Conservation (phyloP, 2,113 vertebrate genomes). For the Eurystomus gularis region DNA sequence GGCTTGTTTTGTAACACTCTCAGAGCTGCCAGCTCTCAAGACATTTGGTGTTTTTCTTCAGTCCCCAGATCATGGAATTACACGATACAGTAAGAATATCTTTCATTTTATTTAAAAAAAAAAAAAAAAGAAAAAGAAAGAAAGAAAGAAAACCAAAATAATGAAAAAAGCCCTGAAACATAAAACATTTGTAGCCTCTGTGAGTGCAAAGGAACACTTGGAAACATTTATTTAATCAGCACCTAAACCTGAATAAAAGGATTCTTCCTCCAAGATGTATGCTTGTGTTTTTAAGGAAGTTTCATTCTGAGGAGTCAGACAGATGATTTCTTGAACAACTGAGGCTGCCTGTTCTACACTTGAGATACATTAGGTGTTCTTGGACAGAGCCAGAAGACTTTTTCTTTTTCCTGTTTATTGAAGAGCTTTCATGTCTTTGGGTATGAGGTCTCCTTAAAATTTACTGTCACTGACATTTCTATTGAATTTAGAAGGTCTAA, state of each 20-base stretch:
- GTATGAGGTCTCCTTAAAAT: constrained; percentile 59
- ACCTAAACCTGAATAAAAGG: background rate
- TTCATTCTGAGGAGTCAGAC: background rate
- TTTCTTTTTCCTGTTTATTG: background rate
- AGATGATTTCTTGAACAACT: background rate
- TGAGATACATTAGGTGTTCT: background rate
- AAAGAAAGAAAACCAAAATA: background rate
- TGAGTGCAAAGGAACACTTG: background rate
- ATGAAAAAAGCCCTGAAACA: background rate
- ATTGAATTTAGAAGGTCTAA: constrained; percentile 64
- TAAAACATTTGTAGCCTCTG: background rate
- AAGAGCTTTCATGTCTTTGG: constrained; percentile 51
- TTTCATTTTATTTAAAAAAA: background rate
- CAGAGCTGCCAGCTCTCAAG: constrained; percentile 62
- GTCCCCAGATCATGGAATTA: constrained; percentile 30
- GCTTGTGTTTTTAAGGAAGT: background rate
- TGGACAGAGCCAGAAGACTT: background rate
- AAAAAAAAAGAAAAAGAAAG: background rate
- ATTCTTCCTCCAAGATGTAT: background rate
- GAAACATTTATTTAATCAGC: background rate
- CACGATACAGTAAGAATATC: constrained; percentile 2
- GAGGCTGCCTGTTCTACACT: background rate
- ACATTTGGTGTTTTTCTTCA: constrained; percentile 72
- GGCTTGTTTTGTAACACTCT: constrained; percentile 65
- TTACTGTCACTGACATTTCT: constrained; percentile 61